phyloP scores from a whole-genome alignment of 2,888 invertebrate species.

The Drosophila eohydei region DNA sequence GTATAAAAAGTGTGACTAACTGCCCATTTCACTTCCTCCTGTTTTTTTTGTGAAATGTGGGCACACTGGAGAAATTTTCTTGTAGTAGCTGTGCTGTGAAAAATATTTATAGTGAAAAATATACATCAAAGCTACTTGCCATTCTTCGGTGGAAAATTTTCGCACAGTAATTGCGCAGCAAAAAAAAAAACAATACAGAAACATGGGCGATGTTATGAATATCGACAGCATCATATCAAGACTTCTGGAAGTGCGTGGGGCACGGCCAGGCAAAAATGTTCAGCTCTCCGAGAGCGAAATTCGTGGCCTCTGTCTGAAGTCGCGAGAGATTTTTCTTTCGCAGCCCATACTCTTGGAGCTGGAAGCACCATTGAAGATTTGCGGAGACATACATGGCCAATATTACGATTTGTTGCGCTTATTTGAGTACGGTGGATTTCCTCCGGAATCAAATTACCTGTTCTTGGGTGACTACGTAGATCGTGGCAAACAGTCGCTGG shows the following conservation, averaged over 20 bases:
- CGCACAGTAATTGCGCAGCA: constrained; percentile 52
- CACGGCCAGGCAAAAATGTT: constrained; percentile 99
- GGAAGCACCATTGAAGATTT: constrained; percentile 99
- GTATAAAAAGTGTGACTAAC: constrained; percentile 54
- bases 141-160: constrained; percentile 58
- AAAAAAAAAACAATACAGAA: constrained; percentile 48
- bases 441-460: constrained; percentile 99
- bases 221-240: constrained; percentile 84
- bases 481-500: constrained; percentile 98
- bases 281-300: constrained; percentile 99
- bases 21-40: constrained; percentile 58
- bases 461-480: constrained; percentile 99
- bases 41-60: constrained; percentile 60
- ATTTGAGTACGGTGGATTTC: constrained; percentile 99
- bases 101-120: constrained; percentile 77
- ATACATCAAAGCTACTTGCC: constrained; percentile 59
- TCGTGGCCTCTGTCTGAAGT: constrained; percentile 98
- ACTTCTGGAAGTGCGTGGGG: constrained; percentile 92
- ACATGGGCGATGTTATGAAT: constrained; percentile 84
- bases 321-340: constrained; percentile 98
- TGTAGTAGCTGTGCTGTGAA: constrained; percentile 79
- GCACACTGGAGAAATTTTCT: constrained; percentile 80
- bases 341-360: constrained; percentile 99
- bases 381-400: constrained; percentile 99
- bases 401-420: constrained; percentile 98